Percentiles rank a stretch among this genome's conserved stretches.
phyloP scores from a whole-genome alignment of 2,888 invertebrate genomes.

The Lithophane leautieri region DNA sequence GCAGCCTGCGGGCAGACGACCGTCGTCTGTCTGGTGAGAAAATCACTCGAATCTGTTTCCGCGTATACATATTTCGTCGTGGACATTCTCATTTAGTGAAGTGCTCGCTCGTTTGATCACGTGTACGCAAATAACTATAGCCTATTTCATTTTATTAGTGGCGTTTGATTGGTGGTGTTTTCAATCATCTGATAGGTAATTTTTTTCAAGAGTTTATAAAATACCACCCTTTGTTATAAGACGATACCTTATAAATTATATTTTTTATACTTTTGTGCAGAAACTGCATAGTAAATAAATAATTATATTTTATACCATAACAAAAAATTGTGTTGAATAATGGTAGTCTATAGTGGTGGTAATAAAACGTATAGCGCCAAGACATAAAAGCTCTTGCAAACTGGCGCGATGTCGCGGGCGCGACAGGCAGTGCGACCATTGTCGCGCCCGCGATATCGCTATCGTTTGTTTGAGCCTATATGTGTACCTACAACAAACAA shows the following conservation, averaged over 20 bases:
- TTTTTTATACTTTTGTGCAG: conserved; percentile 31
- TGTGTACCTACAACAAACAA: too few species aligned
- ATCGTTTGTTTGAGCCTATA: too few species aligned
- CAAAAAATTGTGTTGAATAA: conserved; percentile 3
- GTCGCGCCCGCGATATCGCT: too few species aligned
- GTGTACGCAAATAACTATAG: neutral
- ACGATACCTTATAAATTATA: conserved; percentile 1
- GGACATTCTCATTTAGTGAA: neutral
- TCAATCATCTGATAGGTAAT: neutral
- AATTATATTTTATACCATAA: conserved; percentile 13
- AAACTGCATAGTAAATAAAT: conserved; percentile 5
- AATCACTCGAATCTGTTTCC: neutral
- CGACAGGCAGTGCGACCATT: too few species aligned
- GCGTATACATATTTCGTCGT: neutral
- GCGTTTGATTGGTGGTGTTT: neutral
- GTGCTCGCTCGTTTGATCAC: neutral
- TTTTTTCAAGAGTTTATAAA: neutral
- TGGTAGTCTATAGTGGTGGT: neutral
- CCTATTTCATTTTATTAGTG: neutral
- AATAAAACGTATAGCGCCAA: too few species aligned
- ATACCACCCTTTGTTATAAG: neutral
- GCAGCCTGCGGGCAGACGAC: neutral
- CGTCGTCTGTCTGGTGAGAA: neutral
- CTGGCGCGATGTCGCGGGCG: too few species aligned
- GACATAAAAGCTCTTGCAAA: too few species aligned